Conservation (phyloP, 1,140 invertebrate species). For the Drosophila ambigua region DNA sequence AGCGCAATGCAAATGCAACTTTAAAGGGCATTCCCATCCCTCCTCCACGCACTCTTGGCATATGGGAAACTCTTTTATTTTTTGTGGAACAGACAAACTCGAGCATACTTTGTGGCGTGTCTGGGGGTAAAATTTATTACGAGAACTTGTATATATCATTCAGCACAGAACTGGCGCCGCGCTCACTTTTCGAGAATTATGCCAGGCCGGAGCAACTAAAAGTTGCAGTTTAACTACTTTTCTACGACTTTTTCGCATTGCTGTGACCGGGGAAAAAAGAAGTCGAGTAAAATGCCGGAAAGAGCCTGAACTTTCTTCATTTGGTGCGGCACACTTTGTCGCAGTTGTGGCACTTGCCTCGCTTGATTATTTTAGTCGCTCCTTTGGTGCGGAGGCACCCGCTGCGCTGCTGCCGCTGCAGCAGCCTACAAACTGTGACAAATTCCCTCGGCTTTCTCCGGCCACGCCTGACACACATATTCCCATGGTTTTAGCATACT, state of each 20-base stretch:
- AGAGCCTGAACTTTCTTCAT: conserved; percentile 65
- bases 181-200: conserved; percentile 56
- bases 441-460: conserved; percentile 44
- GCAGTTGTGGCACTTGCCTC: conserved; percentile 66
- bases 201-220: conserved; percentile 61
- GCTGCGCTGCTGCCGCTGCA: conserved; percentile 24
- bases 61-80: neutral
- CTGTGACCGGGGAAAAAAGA: conserved; percentile 7
- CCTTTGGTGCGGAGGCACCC: neutral
- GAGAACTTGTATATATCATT: conserved; percentile 62
- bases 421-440: conserved; percentile 75
- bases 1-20: conserved; percentile 22
- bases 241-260: conserved; percentile 65
- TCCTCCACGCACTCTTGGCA: neutral
- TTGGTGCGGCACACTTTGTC: conserved; percentile 69
- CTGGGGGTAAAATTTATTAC: conserved; percentile 64
- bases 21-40: conserved; percentile 34
- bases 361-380: conserved; percentile 66
- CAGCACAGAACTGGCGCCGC: conserved; percentile 35
- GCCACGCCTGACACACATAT: conserved; percentile 64
- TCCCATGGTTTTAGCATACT: conserved; percentile 36
- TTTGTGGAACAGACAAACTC: conserved; percentile 28
- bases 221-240: conserved; percentile 77
- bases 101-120: conserved; percentile 49
- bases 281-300: neutral